Base-by-base conservation (phyloP, 2,888 invertebrate genomes). In the Mythimna ferrago region DNA sequence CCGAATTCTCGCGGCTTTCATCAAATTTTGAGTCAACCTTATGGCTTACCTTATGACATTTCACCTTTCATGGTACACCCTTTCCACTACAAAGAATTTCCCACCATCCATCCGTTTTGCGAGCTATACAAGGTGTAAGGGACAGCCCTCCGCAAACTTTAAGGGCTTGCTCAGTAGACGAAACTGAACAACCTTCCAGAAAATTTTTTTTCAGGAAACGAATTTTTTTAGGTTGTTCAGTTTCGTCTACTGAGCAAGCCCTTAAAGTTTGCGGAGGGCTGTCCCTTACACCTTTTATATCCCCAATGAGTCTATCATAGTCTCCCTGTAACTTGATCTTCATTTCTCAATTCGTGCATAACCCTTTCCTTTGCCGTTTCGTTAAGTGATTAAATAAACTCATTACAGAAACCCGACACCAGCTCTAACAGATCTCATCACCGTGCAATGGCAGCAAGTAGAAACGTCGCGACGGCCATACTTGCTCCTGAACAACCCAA, bases 341-440 rank as follows among this genome's bases (percentile, higher is more conserved):
- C 48, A 48, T 48, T 48, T 48, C 48, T 44, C 11, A 48, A 44
- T 44, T 44, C 44, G 11, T 5, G 5, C 44, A 44, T 14, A 44
- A 3, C 14, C 5, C 44, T 44, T 2, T 16, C 48, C 48, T 6
- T 19, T 2, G 16, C 16, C 16, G 16, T 44, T 44, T 44, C 11
- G 14, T 32, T 38, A 16, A 16, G 16, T 14, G 19, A 48, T 48
- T 48, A 19, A 48, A 48, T 16, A 16, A 48, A 48, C 10, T 11
- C 32, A 21, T 76, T 71, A 7, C 77, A 81, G 77, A 48, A 38
- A 77, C 11, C 76, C 77, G 14, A 77, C 81, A 1, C 81, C 77
- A 32, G 53, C 44, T n/a, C 21, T 57, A 19, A 35, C 77, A 21
- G 76, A 76, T 21, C 2, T 63, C 38, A 75, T 77, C 44, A 58